Conservation (phyloP, 2,113 vertebrate species). For the Vireo altiloquus region DNA sequence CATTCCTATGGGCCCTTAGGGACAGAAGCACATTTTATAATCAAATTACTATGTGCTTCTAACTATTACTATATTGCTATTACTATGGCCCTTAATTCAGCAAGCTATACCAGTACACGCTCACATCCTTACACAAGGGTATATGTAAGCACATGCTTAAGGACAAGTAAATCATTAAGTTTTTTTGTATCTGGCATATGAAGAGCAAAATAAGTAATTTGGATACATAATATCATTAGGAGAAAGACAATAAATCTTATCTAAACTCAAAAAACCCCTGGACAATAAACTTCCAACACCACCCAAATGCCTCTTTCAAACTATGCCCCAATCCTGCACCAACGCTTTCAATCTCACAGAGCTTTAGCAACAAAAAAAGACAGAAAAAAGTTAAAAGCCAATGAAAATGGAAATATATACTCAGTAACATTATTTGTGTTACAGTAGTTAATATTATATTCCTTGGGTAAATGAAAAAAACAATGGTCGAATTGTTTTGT, state of each 20-base stretch:
- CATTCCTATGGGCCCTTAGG: neutral
- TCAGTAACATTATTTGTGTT: neutral
- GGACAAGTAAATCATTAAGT: neutral
- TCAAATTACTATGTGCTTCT: slow-evolving; percentile 3
- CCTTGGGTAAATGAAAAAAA: neutral
- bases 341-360: neutral
- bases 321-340: neutral
- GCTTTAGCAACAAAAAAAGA: neutral
- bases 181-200: neutral
- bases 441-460: neutral
- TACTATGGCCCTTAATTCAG: neutral
- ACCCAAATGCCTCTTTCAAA: slow-evolving; percentile 15
- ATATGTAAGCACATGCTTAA: neutral
- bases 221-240: neutral
- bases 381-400: neutral
- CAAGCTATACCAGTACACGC: neutral
- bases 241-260: neutral
- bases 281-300: neutral
- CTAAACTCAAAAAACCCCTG: neutral
- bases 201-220: neutral
- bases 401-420: neutral
- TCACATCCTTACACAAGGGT: neutral
- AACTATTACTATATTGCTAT: too few relatives aligned
- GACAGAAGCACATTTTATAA: neutral
- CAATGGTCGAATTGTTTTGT: neutral